phyloP scores from a whole-genome alignment of 2,797 vertebrate species.

The Heterohyrax brucei region DNA sequence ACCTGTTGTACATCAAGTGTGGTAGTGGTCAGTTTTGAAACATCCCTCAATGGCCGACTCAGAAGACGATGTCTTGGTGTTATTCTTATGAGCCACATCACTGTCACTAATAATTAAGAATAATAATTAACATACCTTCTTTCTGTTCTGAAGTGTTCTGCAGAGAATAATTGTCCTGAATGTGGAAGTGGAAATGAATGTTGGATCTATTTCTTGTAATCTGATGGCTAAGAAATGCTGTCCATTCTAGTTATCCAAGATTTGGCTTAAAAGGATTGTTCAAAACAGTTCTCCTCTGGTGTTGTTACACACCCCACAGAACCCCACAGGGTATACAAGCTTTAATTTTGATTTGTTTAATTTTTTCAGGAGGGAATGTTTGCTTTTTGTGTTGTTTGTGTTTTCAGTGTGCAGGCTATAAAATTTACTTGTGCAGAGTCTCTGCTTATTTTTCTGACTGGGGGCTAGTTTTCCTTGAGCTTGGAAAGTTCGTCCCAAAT shows the following conservation, averaged over 20 bases:
- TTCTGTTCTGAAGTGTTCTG: slow-evolving; percentile 78
- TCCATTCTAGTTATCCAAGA: slow-evolving; percentile 61
- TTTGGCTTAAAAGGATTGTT: slow-evolving; percentile 77
- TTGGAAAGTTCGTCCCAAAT: slow-evolving; percentile 86
- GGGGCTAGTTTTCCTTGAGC: slow-evolving; percentile 73
- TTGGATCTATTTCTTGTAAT: slow-evolving; percentile 77
- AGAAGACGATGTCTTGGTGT: slow-evolving; percentile 73
- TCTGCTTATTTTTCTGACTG: slow-evolving; percentile 77
- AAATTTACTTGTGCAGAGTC: slow-evolving; percentile 77
- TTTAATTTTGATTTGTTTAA: slow-evolving; percentile 65
- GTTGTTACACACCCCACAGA: slow-evolving; percentile 51
- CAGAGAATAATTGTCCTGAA: slow-evolving; percentile 56
- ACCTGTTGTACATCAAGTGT: slow-evolving; percentile 45
- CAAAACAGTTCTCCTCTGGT: slow-evolving; percentile 60
- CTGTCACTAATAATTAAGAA: slow-evolving; percentile 53
- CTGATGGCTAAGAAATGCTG: slow-evolving; percentile 69
- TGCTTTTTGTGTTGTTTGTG: slow-evolving; percentile 51
- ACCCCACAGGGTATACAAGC: neutral
- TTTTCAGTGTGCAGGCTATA: slow-evolving; percentile 74
- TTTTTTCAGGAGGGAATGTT: neutral
- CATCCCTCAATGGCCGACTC: slow-evolving; percentile 67
- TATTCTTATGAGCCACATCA: slow-evolving; percentile 69
- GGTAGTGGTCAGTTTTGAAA: slow-evolving; percentile 65
- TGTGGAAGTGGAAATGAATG: slow-evolving; percentile 77
- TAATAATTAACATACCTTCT: slow-evolving; percentile 76